Conservation (phyloP, 2,888 invertebrate species). For the Platynereis dumerilii region DNA sequence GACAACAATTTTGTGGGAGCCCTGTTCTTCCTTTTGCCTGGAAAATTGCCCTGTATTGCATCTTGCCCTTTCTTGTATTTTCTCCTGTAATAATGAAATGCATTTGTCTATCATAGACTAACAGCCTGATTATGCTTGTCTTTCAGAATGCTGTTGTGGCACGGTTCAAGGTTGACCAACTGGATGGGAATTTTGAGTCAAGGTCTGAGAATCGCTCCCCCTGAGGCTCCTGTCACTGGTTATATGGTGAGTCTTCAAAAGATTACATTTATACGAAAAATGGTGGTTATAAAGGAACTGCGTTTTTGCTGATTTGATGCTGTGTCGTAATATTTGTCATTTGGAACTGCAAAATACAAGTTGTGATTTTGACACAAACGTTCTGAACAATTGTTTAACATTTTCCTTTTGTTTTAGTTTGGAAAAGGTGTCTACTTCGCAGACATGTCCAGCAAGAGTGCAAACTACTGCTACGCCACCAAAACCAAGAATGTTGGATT, state of each 20-base stretch:
- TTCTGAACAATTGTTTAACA: too few relatives aligned
- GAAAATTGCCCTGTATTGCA: too few relatives aligned
- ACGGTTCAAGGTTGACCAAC: conserved; percentile 66
- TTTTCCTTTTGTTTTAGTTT: conserved; percentile 54
- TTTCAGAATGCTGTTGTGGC: conserved; percentile 65
- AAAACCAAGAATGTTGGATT: conserved; percentile 61
- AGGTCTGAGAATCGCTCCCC: conserved; percentile 67
- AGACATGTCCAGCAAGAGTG: conserved; percentile 67
- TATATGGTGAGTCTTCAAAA: conserved; percentile 62
- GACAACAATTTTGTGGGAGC: too few relatives aligned
- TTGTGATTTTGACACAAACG: too few relatives aligned
- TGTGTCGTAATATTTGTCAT: too few relatives aligned
- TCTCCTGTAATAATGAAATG: too few relatives aligned
- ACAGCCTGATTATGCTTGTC: too few relatives aligned
- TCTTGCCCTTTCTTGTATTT: too few relatives aligned
- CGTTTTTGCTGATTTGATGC: too few relatives aligned
- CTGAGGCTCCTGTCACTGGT: conserved; percentile 67
- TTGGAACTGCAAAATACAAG: too few relatives aligned
- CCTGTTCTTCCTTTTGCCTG: too few relatives aligned
- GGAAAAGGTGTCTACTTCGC: conserved; percentile 68
- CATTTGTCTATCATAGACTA: too few relatives aligned
- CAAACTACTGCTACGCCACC: conserved; percentile 66
- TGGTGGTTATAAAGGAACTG: neutral
- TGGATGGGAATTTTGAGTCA: conserved; percentile 66
- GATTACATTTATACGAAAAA: neutral